Evolutionary conservation across 2,797 vertebrate species (phyloP).

Genomic region (Astyanax mexicanus): DNA sequence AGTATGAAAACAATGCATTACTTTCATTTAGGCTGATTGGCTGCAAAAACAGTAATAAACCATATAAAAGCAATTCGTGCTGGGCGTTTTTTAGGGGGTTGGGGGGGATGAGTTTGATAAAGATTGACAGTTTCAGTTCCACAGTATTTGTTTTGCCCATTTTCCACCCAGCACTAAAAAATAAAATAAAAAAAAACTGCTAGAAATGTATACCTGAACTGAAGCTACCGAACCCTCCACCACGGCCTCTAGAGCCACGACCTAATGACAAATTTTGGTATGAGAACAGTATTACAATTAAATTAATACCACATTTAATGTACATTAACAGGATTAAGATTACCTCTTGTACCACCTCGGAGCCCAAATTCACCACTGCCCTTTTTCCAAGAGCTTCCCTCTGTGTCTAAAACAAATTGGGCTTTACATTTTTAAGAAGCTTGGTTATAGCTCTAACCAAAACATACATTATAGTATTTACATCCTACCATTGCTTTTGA

Average conservation of each 20-base stretch:
- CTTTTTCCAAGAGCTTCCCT: slow-evolving; percentile 25
- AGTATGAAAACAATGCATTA: no score
- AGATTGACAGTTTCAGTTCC: no score
- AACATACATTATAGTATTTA: neutral
- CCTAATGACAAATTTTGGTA: slow-evolving; percentile 30
- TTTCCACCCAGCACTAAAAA: no score
- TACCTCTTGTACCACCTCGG: slow-evolving; percentile 5
- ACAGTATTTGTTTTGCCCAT: no score
- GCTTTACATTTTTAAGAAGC: neutral
- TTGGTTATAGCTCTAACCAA: no score
- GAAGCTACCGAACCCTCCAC: slow-evolving; percentile 44
- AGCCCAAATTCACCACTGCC: neutral
- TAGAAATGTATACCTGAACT: slow-evolving; percentile 28
- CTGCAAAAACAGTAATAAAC: no score
- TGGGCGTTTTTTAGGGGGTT: no score
- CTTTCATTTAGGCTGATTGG: no score
- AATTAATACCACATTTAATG: neutral
- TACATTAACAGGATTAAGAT: neutral
- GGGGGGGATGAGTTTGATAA: no score
- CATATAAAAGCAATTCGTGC: no score
- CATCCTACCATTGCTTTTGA: neutral
- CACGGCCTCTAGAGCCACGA: slow-evolving; percentile 11
- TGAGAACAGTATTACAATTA: neutral
- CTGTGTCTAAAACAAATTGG: slow-evolving; percentile 18
- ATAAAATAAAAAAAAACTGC: no score